Evolutionary conservation across 2,113 vertebrate genomes (phyloP).

Genomic region (Anguilla japonica): DNA sequence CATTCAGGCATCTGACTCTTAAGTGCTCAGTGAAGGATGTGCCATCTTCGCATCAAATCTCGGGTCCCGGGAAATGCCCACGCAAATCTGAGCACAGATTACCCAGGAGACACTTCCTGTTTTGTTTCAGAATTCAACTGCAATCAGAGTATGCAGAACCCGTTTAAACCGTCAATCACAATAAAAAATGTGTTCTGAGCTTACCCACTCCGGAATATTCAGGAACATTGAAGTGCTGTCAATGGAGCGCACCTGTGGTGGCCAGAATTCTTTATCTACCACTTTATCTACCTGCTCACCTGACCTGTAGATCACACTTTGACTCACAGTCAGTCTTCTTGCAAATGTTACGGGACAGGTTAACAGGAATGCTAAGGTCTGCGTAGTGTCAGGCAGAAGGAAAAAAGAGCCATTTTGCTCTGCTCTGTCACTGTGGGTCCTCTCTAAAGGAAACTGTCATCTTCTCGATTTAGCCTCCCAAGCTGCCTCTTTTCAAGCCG

Average conservation of each 20-base stretch:
- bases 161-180: not conserved
- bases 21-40: not conserved
- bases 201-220: not conserved
- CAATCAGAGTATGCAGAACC: not conserved
- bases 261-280: not conserved
- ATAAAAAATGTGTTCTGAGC: not conserved
- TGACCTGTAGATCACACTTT: not conserved
- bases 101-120: not conserved
- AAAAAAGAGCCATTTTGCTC: not conserved
- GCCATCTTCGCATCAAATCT: slow-evolving; percentile 6
- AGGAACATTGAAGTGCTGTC: not conserved
- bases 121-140: not conserved
- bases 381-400: not conserved
- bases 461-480: not conserved
- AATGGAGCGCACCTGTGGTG: not conserved
- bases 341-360: too few species aligned
- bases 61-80: not conserved
- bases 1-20: slow-evolving; percentile 3
- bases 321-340: too few species aligned
- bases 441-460: slow-evolving; percentile 5
- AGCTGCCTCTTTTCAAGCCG: not conserved
- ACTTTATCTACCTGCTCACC: not conserved
- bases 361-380: too few species aligned
- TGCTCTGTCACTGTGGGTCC: not conserved
- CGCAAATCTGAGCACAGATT: not conserved